Percentiles rank a stretch among this genome's conserved stretches.
Evolutionary conservation across 2,797 vertebrate genomes (phyloP).

Genomic region (Miichthys miiuy): DNA sequence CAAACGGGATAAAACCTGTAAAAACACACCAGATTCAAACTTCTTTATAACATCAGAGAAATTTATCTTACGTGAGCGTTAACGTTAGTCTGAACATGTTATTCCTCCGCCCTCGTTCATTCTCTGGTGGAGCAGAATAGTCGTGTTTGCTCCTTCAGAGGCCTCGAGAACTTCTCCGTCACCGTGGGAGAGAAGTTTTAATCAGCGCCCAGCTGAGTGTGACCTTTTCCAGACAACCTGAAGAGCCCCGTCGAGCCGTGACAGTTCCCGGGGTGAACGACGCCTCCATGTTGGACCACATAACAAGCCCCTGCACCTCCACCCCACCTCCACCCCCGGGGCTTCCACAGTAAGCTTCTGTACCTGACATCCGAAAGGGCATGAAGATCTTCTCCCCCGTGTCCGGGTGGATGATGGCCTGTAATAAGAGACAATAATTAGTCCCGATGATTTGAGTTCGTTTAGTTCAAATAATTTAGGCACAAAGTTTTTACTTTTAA

Average conservation of each 20-base stretch:
- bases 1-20: conserved; percentile 95
- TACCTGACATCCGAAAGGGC: conserved; percentile 98
- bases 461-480: not conserved
- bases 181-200: conserved; percentile 76
- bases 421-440: conserved; percentile 57
- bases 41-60: not conserved
- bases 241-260: conserved; percentile 72
- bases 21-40: conserved; percentile 8
- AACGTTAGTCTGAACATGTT: conserved; percentile 14
- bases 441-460: not conserved
- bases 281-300: conserved; percentile 64
- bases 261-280: conserved; percentile 67
- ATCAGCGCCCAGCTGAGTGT: conserved; percentile 86
- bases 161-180: conserved; percentile 58
- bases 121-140: conserved; percentile 66
- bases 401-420: conserved; percentile 96
- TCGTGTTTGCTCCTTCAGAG: conserved; percentile 51
- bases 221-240: conserved; percentile 84
- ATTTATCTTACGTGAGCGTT: not conserved
- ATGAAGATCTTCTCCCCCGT: conserved; percentile 96
- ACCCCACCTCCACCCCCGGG: conserved; percentile 25
- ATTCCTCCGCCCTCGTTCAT: not conserved
- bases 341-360: conserved; percentile 34
- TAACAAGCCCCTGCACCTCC: conserved; percentile 72
- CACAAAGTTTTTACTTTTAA: not conserved